Base-by-base conservation (phyloP, 1,140 invertebrate genomes). In the Andricus grossulariae region DNA sequence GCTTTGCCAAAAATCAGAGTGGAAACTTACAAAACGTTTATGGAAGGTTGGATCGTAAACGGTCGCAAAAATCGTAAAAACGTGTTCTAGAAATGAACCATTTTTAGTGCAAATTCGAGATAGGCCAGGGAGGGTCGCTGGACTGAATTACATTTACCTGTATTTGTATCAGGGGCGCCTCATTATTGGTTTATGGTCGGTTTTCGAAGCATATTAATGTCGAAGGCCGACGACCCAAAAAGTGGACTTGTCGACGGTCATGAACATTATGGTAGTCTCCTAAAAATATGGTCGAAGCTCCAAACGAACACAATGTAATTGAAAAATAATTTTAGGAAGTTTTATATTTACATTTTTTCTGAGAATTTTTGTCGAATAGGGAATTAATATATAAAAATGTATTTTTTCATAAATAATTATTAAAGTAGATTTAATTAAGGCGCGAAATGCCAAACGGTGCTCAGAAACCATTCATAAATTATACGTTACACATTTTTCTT, bases 131-230 rank as follows among this genome's bases (percentile, higher is more conserved):
- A 80, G 71, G 60, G 71, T 76, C 71, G 60, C 50, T 78, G 78
- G 78, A 80, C 85, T 85, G 84, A 85, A 88, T 88, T 85, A 86
- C 80, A 86, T 88, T 87, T 85, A 75, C 82, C 81, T 79, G 80
- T 88, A 84, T 86, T 86, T 82, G 78, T 86, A 88, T 89, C 84
- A 81, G 74, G 72, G 57, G 72, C 71, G 51, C 45, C 74, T 86
- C 83, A 84, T 90, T 88, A 91, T 90, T 85, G 84, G 70, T 85
- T 90, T 90, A 89, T 81, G 85, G 78, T 74, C 19, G 78, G 50
- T 51, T 71, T 66, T 75, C 72, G 45, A 19, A 55, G 12, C 18
- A 76, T 79, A 83, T 84, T 84, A 82, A 84, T 83, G 52, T 51
- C 71, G 83, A 86, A 88, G 87, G 80, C 79, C 84, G 71, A 77